These are phyloP conservation scores for Pseudonaja textilis DNA, from an alignment of 2,113 vertebrate species.

Conservation along the genomic window DNA sequence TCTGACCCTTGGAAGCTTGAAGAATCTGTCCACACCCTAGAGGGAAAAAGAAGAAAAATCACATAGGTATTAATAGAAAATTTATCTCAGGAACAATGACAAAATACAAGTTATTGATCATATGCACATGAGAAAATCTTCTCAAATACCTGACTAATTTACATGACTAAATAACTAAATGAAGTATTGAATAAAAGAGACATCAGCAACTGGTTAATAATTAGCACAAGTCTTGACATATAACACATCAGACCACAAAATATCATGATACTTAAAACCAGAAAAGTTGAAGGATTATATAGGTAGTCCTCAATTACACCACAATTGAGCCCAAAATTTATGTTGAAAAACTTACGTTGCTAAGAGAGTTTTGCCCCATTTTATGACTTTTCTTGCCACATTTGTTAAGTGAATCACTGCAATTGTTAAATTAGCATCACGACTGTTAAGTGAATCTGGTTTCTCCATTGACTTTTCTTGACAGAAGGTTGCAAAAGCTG, in stretches of 20 bases:
- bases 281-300: not conserved
- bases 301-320: not conserved
- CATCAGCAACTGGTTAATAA: not conserved
- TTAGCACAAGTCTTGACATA: not conserved
- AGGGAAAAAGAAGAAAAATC: constrained; percentile 34
- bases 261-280: not conserved
- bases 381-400: not conserved
- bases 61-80: not conserved
- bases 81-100: not conserved
- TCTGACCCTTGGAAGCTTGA: constrained; percentile 82
- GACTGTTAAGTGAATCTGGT: not conserved
- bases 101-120: not conserved
- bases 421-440: not conserved
- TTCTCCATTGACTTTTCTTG: not conserved
- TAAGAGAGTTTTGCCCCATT: not conserved
- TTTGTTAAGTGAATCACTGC: not conserved
- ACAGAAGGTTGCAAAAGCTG: not conserved
- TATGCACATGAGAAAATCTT: not conserved
- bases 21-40: constrained; percentile 90
- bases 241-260: not conserved
- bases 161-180: not conserved
- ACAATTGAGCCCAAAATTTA: not conserved
- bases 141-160: not conserved
- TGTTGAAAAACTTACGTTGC: not conserved
- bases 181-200: not conserved